phyloP scores from a whole-genome alignment of 2,113 vertebrate species.

The Lophochroa leadbeateri region DNA sequence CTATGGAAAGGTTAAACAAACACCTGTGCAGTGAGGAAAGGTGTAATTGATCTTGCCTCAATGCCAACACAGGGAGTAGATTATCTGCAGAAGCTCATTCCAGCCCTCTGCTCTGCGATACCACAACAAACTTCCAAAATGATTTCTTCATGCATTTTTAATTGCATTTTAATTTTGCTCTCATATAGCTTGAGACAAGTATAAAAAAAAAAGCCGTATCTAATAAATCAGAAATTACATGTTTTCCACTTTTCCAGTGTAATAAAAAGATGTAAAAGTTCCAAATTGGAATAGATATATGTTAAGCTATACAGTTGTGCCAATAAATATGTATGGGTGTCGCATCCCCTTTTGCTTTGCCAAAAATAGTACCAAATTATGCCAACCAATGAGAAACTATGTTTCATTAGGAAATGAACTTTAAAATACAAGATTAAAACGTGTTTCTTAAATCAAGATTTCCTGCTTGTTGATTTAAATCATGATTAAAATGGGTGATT shows the following conservation, averaged over 20 bases:
- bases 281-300: background rate
- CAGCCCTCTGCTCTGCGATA: background rate
- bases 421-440: constrained; percentile 63
- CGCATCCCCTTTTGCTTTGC: constrained; percentile 40
- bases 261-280: constrained; percentile 8
- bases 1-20: constrained; percentile 42
- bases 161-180: constrained; percentile 50
- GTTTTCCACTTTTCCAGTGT: background rate
- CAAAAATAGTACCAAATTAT: constrained; percentile 69
- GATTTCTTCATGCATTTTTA: constrained; percentile 42
- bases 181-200: background rate
- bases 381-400: constrained; percentile 54
- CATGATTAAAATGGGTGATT: constrained; percentile 62
- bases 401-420: constrained; percentile 70
- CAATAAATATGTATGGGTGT: constrained; percentile 64
- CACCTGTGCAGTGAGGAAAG: constrained; percentile 17
- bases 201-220: background rate
- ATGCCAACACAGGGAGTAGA: background rate
- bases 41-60: constrained; percentile 35
- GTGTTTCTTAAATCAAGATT: constrained; percentile 64
- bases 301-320: background rate
- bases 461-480: constrained; percentile 66
- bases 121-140: constrained; percentile 9
- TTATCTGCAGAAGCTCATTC: background rate
- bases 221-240: constrained; percentile 35